A percentile compares a stretch with the other conserved stretches of the same genome.
phyloP scores from a whole-genome alignment of 1,140 invertebrate species.

The Thaumatotibia leucotreta region DNA sequence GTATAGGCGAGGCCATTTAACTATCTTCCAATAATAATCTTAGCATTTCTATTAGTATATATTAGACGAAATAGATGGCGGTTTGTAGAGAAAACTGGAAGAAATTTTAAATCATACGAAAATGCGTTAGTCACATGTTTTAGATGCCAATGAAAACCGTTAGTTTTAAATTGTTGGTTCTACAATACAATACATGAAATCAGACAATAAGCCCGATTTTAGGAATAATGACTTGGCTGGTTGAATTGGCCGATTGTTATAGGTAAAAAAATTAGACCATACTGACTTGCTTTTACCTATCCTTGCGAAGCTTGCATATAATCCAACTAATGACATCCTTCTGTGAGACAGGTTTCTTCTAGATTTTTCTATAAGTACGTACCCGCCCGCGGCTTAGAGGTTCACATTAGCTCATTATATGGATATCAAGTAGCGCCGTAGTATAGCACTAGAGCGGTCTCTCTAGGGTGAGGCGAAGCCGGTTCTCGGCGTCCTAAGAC shows the following conservation, averaged over 20 bases:
- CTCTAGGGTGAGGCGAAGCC: constrained; percentile 36
- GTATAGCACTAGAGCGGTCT: constrained; percentile 47
- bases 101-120: neutral
- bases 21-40: constrained; percentile 52
- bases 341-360: neutral
- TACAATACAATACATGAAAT: no score
- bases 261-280: no score
- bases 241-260: no score
- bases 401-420: constrained; percentile 38
- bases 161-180: no score
- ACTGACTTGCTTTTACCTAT: no score
- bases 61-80: constrained; percentile 14
- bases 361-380: constrained; percentile 2
- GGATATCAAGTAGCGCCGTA: constrained; percentile 43
- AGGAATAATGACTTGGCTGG: no score
- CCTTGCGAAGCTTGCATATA: no score
- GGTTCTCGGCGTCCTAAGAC: constrained; percentile 58
- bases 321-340: no score
- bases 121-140: neutral
- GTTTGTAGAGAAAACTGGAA: neutral
- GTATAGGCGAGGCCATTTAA: constrained; percentile 65
- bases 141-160: no score
- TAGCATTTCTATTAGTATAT: constrained; percentile 54
- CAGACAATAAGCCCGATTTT: no score
- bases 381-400: constrained; percentile 32